Base-by-base conservation (phyloP, 1,140 invertebrate species). In the Drosophila nasuta region DNA sequence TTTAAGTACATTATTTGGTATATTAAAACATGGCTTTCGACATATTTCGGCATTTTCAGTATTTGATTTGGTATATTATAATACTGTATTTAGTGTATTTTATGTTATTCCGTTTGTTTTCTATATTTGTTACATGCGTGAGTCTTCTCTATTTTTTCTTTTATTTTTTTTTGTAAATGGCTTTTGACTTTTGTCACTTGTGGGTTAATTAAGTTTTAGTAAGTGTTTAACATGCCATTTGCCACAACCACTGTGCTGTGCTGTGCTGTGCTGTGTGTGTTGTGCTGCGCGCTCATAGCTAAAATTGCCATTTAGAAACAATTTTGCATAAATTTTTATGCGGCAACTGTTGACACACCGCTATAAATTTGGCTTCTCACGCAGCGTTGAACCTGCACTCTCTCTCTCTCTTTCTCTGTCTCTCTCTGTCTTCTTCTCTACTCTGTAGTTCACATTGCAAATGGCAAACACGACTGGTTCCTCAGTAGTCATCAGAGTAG, bases 231-330 rank as follows among this genome's bases (percentile, higher is more conserved):
- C 33, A 30, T 54, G 11, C 25, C 46, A 33, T 7, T 52, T 56
- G 49, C 30, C 25, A n/a, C 11, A 30, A 13, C 51, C 41, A 28
- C 58, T 68, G 48, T 46, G 52, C 30, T 28, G n/a, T 38, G 35
- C 20, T 25, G 3, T 3, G 20, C 3, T 25, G 20, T 20, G 20
- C 20, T 20, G 20, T 17, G 17, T 20, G 20, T 20, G 20, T 20
- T 68, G 28, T 46, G 52, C 30, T 28, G n/a, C 10, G 35, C 35
- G 30, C 51, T 38, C n/a, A 46, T 45, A 4, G 33, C 17, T 43
- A 58, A 87, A 87, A 87, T 86, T 76, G 82, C 82, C 85, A 87
- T 88, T 87, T 87, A 88, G 79, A 87, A 87, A 88, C 79, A 87
- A 87, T 87, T 87, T 82, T 79, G 77, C 83, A 87, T 87, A 82